Evolutionary conservation across 2,888 invertebrate genomes (phyloP), one percentile per base, ranked within the genome.

Genomic region (Kryphioiulus occultus): DNA sequence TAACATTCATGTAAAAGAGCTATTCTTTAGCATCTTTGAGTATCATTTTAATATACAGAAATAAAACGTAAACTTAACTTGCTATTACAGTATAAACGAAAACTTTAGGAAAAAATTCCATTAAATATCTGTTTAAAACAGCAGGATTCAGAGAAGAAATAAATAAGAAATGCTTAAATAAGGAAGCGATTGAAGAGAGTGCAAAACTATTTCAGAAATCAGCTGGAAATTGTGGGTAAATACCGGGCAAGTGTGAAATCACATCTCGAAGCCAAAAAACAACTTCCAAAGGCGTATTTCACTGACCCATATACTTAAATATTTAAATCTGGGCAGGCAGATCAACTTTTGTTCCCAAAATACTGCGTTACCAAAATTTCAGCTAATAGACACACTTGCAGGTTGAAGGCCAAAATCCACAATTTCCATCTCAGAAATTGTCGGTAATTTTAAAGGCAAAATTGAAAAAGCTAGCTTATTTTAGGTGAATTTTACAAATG

Each of bases 211-310:
- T 17, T 47, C 17, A 17, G 47, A 47, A 59, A 59, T 12, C 19
- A 17, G 59, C 19, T 59, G 19, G n/a, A 59, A 59, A 17, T 59
- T n/a, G n/a, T 3, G 59, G 59, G n/a, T 59, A 59, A 59, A 59
- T 59, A 59, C 59, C 59, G 59, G 19, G 59, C n/a, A n/a, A n/a
- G 59, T 59, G 59, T 59, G 19, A 59, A 59, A 59, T 59, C 59
- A n/a, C 15, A 59, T 3, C n/a, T 59, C 19, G n/a, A n/a, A 59
- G 19, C n/a, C n/a, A 19, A 15, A 59, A 59, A 59, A n/a, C 19
- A n/a, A 0, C 59, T 59, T 4, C 19, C 59, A 12, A 59, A 59
- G 59, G 19, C 19, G n/a, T 19, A 59, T 59, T 9, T 59, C 22
- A 22, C 59, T 59, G 59, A 59, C 59, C 59, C 59, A 59, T 59